These are phyloP conservation scores for Phrynosoma platyrhinos DNA, from an alignment of 2,113 vertebrate species.

Conservation along the genomic window DNA sequence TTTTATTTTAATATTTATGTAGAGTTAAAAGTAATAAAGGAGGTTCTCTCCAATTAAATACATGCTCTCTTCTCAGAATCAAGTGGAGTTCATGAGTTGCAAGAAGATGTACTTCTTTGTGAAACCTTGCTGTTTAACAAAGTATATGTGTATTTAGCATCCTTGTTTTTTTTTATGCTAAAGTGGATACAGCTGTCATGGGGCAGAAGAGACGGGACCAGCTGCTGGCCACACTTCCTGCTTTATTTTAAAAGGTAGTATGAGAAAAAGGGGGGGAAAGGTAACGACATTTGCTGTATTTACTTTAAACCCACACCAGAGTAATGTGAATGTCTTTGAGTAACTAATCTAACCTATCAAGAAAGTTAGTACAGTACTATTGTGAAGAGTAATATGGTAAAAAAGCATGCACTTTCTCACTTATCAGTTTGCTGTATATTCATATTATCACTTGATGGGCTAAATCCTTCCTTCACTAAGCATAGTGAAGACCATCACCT, in stretches of 20 bases:
- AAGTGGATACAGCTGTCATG: conserved; percentile 98
- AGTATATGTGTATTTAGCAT: conserved; percentile 96
- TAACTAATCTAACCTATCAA: conserved; percentile 70
- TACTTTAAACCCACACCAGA: conserved; percentile 58
- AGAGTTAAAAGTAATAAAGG: conserved; percentile 55
- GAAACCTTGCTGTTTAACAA: conserved; percentile 88
- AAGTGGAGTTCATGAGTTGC: conserved; percentile 20
- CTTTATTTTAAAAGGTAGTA: conserved; percentile 99
- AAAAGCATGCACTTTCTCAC: conserved; percentile 30
- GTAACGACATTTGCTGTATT: conserved; percentile 84
- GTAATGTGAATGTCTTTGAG: conserved; percentile 68
- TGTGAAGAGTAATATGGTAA: conserved; percentile 23
- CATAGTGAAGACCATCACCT: conserved; percentile 15
- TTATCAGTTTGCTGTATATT: conserved; percentile 40
- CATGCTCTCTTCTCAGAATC: conserved; percentile 30
- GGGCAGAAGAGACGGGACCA: conserved; percentile 97
- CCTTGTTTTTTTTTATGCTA: conserved; percentile 99
- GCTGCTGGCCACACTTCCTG: conserved; percentile 95
- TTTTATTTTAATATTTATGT: conserved; percentile 52
- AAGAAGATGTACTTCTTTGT: conserved; percentile 84
- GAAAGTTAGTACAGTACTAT: conserved; percentile 47
- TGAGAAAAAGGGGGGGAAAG: conserved; percentile 86
- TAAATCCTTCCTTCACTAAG: background rate
- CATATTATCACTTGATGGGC: background rate
- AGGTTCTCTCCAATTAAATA: conserved; percentile 45